A percentile compares a stretch with the other conserved stretches of the same genome.
These are phyloP conservation scores for Yponomeuta malinellus DNA, from an alignment of 2,888 invertebrate genomes.

Conservation along the genomic window DNA sequence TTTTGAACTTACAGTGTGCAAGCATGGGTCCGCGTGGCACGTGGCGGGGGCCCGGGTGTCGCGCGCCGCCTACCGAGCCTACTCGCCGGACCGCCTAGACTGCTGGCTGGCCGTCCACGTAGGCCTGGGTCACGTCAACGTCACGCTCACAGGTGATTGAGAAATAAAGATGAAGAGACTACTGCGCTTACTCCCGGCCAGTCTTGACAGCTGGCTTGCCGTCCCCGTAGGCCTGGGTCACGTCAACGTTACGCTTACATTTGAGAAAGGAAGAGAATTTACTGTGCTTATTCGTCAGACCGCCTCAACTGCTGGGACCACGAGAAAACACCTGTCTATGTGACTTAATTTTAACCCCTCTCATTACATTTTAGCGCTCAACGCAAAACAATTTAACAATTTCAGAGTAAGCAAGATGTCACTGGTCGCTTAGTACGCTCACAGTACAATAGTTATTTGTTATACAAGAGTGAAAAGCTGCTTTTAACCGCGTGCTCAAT, in stretches of 20 bases:
- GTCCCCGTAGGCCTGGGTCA: slow-evolving; percentile 75
- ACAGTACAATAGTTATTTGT: too few species aligned
- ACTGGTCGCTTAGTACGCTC: too few species aligned
- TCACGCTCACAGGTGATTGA: slow-evolving; percentile 88
- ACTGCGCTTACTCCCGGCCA: slow-evolving; percentile 88
- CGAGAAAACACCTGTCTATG: slow-evolving; percentile 79
- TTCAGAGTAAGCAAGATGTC: too few species aligned
- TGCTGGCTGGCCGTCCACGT: slow-evolving; percentile 94
- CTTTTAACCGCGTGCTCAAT: too few species aligned
- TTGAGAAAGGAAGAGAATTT: slow-evolving; percentile 65
- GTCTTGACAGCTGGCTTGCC: slow-evolving; percentile 86
- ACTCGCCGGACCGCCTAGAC: slow-evolving; percentile 89
- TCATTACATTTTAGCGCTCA: slow-evolving; percentile 69
- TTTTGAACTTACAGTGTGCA: slow-evolving; percentile 79
- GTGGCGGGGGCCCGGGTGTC: slow-evolving; percentile 87
- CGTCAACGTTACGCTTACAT: slow-evolving; percentile 94
- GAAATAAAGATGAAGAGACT: slow-evolving; percentile 31
- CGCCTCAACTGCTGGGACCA: slow-evolving; percentile 92
- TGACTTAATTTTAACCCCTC: slow-evolving; percentile 58
- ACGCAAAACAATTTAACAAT: background rate
- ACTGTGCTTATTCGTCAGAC: slow-evolving; percentile 83
- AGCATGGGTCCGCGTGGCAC: slow-evolving; percentile 95
- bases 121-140: slow-evolving; percentile 95
- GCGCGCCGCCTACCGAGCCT: slow-evolving; percentile 90
- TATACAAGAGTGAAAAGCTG: too few species aligned